Evolutionary conservation across 2,888 invertebrate species (phyloP), one percentile per base, ranked within the genome.

Genomic region (Vesta saturnalis): DNA sequence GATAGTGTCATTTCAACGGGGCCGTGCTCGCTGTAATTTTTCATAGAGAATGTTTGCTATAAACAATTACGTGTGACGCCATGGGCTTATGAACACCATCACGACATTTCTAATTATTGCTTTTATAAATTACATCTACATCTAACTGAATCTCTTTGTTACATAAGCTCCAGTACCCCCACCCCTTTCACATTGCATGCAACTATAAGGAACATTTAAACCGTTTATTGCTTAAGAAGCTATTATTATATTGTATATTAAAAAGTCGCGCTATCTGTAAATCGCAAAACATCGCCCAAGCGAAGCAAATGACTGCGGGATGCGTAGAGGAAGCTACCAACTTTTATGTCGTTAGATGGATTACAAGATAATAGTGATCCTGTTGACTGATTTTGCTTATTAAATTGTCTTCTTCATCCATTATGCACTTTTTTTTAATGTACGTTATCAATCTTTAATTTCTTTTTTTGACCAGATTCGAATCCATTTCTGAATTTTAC

Each of bases 161-260:
- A 62, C 63, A 57, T 58, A 63, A 60, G 61, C 18, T n/a, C 18
- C 21, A 54, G 39, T 23, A 46, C 56, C 55, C 57, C 64, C 47
- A 19, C 57, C 30, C 60, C 58, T 67, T 60, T 47, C 64, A 59
- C 57, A 60, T 64, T 52, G 67, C 58, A 43, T 52, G 54, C 39
- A 22, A 60, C 30, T 64, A 69, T 55, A 66, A 60, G 64, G 39
- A 64, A 58, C 67, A 64, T 66, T 68, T 64, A 62, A 60, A 60
- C 62, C 43, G 65, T 70, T 74, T 72, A 73, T 74, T 72, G 70
- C 72, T 64, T 69, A 69, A 73, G 69, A 69, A 69, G 74, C 73
- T 80, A 78, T 79, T 76, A 75, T 76, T 75, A 76, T 77, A 77
- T 77, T 74, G 77, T 74, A 76, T 76, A 77, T 78, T 78, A 79